Conservation (phyloP, 2,797 vertebrate species). For the Esox lucius region DNA sequence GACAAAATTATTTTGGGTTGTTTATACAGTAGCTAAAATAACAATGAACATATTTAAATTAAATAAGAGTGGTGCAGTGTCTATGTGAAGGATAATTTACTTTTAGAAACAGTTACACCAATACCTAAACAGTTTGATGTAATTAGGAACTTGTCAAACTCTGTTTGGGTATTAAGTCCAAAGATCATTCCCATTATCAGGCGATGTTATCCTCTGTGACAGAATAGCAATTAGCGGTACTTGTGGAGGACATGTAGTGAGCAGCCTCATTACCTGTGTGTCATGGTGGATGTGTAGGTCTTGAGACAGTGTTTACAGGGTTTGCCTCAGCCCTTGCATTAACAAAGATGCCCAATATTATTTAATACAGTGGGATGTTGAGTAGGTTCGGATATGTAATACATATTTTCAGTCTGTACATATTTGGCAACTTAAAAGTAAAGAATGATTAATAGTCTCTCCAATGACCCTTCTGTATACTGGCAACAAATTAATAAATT, state of each 20-base stretch:
- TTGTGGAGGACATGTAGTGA: too few species aligned
- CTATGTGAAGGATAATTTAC: background rate
- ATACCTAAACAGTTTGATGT: background rate
- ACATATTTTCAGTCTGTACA: background rate
- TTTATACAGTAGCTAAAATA: too few species aligned
- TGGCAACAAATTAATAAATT: background rate
- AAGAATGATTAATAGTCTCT: background rate
- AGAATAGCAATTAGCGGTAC: background rate
- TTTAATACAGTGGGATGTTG: background rate
- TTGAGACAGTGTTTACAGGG: constrained; percentile 4
- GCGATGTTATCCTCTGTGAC: background rate
- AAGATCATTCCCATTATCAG: background rate
- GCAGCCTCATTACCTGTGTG: constrained; percentile 7
- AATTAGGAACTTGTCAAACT: background rate
- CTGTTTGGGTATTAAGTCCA: background rate
- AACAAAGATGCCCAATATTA: background rate
- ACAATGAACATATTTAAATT: too few species aligned
- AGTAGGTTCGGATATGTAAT: background rate
- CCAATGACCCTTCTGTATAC: background rate
- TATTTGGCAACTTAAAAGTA: background rate
- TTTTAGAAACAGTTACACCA: background rate
- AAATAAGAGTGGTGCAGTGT: too few species aligned
- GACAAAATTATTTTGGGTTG: too few species aligned
- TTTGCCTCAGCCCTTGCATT: background rate
- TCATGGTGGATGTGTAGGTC: background rate